Conservation (phyloP, 2,113 vertebrate genomes). For the Hypanus sabinus region DNA sequence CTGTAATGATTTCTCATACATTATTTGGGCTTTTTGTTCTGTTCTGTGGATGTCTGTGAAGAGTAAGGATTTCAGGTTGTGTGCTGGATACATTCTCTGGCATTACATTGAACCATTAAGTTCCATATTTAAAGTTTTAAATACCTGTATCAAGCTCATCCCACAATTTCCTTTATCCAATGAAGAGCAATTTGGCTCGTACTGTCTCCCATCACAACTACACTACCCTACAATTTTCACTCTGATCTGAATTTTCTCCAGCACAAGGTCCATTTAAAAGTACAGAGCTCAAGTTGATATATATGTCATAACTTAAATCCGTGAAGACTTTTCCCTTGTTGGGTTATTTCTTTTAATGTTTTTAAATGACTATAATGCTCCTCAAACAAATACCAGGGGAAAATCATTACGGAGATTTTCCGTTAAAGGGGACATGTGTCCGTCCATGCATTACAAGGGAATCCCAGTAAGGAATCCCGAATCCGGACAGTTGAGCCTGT, state of each 20-base stretch:
- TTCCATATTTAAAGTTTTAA: neutral
- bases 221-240: neutral
- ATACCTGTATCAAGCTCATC: no score
- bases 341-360: neutral
- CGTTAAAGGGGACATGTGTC: neutral
- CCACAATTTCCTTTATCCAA: neutral
- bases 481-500: neutral
- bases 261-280: neutral
- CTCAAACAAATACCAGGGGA: neutral
- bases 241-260: neutral
- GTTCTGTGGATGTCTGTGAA: no score
- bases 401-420: neutral
- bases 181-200: neutral
- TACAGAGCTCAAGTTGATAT: neutral
- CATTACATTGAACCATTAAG: no score
- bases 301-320: neutral
- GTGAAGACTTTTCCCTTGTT: neutral
- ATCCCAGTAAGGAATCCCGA: neutral
- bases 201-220: neutral
- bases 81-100: no score
- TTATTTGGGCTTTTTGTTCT: no score
- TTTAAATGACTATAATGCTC: neutral
- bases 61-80: no score
- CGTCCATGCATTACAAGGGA: neutral
- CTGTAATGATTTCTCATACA: no score